Base-by-base conservation (phyloP, 2,797 vertebrate species). In the Adrianichthys oophorus region DNA sequence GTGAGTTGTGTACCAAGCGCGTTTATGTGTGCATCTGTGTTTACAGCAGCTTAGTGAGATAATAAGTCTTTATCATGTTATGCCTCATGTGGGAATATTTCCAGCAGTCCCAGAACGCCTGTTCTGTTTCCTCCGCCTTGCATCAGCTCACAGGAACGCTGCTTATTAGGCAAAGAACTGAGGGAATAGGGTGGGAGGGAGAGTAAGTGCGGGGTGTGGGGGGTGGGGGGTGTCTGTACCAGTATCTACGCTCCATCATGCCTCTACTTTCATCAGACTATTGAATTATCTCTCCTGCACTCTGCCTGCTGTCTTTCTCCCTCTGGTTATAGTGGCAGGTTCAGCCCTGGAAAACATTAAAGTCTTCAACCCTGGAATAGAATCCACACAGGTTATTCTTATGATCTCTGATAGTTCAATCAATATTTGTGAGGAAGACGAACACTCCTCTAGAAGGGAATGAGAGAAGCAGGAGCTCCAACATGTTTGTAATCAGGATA, bases 161-260 rank as follows among this genome's bases (percentile, higher is more conserved):
- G 85, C 89, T 92, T 91, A 92, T 92, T 93, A 93, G 90, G 89
- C 89, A 89, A 90, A 90, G 90, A 89, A 91, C 81, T 83, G 80
- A 86, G 86, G 83, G 89, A 89, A 85, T 82, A 85, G 87, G 78
- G 82, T 70, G 83, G 78, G 83, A 80, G 76, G 78, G 79, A 77
- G 82, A 79, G 64, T 48, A 56, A 12, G 63, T 29, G 61, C 23
- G 66, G 56, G 56, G 55, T 58, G 59, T 65, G 47, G 59, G 69
- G 53, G 50, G 54, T 56, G 62, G 48, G 40, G 57, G 53, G 47
- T 71, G 84, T 79, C 78, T 87, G 69, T 81, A 72, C 79, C 78
- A 80, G 83, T 88, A 85, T 87, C 81, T 87, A 86, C 78, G 85
- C 85, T 82, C 85, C 79, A 81, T 88, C 85, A 85, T 88, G 78